A percentile compares a stretch with the other conserved stretches of the same genome.
Conservation (phyloP, 2,113 vertebrate species). For the Trematomus loennbergii region DNA sequence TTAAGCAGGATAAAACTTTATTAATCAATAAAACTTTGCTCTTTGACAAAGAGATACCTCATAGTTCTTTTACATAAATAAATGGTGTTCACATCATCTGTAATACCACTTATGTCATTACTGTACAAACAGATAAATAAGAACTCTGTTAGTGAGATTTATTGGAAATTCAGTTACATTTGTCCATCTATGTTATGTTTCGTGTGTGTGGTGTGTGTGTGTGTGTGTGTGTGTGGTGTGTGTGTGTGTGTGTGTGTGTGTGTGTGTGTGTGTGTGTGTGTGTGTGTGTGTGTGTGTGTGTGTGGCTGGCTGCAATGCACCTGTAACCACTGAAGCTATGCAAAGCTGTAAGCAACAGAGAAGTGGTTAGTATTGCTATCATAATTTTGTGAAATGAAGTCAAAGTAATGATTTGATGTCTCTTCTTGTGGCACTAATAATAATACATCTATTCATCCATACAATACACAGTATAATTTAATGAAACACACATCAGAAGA, state of each 20-base stretch:
- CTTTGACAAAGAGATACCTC: constrained; percentile 80
- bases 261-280: constrained; percentile 17
- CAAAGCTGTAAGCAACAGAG: constrained; percentile 69
- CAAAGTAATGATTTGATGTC: constrained; percentile 4
- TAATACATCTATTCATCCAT: constrained; percentile 16
- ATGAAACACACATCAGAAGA: constrained; percentile 32
- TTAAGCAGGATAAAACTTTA: constrained; percentile 90
- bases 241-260: constrained; percentile 24
- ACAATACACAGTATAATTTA: constrained; percentile 10
- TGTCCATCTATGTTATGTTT: background rate
- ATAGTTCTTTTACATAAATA: constrained; percentile 75
- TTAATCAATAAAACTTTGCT: constrained; percentile 93
- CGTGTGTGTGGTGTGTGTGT: background rate
- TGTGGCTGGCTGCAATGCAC: constrained; percentile 26
- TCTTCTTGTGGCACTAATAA: background rate
- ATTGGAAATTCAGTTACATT: constrained; percentile 35
- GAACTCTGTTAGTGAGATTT: constrained; percentile 52
- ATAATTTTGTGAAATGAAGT: constrained; percentile 19
- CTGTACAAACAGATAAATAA: constrained; percentile 70
- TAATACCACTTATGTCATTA: constrained; percentile 68
- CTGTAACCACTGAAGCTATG: constrained; percentile 61
- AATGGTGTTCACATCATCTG: constrained; percentile 71
- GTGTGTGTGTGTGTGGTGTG: constrained; percentile 1
- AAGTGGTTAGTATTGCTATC: constrained; percentile 65
- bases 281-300: constrained; percentile 34